Base-by-base conservation (phyloP, 2,113 vertebrate genomes). In the Egretta garzetta region DNA sequence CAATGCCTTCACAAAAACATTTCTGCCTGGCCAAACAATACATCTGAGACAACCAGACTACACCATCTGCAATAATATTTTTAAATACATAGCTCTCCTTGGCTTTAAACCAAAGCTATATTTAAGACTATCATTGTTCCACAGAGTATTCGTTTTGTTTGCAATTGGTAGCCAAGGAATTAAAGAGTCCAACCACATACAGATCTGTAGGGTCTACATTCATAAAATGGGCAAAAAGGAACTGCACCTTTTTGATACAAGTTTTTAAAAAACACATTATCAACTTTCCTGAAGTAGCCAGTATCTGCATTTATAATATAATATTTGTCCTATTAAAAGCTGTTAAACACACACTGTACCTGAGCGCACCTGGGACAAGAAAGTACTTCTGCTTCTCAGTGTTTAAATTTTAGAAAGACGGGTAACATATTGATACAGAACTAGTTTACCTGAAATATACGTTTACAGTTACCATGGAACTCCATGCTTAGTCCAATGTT, bases 401-500 rank as follows among this genome's bases (percentile, higher is more conserved):
- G 55, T 52, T 87, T 81, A 49, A 14, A 63, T 77, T 90, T 85
- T 68, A 88, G 59, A 80, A 90, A 95, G 68, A 93, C 15, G 88
- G 10, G 26, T 76, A 76, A 53, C n/a, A 86, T 33, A 92, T 66
- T 66, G 73, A 76, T 26, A 80, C 12, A 86, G 62, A 91, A 85
- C 58, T 71, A n/a, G 41, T 86, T 98, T 98, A 99, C 99, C 99
- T 99, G 99, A 97, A 99, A 99, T 86, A 99, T 94, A 82, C 99
- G 98, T 97, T 99, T 99, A 98, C 99, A 99, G 98, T 99, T 99
- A 92, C 99, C 99, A 47, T 99, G 99, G 92, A 99, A 99, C 98
- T 99, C 99, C 99, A 99, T 99, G 97, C 99, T 99, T 95, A 99
- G 98, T 93, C 99, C 99, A 92, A 99, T 99, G 98, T 99, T 99